Evolutionary conservation across 1,140 invertebrate genomes (phyloP).

Genomic region (Hycleus cichorii): DNA sequence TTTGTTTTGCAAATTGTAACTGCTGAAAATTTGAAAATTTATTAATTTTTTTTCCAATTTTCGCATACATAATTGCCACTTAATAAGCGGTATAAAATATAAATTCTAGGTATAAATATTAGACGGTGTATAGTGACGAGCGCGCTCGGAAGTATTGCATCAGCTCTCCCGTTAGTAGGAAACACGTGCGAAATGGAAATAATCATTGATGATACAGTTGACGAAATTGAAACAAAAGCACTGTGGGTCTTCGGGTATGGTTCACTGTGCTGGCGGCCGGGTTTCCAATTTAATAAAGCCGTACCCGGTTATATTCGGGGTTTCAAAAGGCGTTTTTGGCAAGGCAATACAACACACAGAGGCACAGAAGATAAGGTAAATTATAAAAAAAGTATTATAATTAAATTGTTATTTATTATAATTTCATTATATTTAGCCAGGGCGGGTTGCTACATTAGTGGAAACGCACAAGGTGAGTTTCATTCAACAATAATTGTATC

Average conservation of each 20-base stretch:
- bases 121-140: no score
- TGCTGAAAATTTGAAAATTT: no score
- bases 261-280: slow-evolving; percentile 80
- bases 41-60: no score
- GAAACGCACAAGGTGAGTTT: slow-evolving; percentile 62
- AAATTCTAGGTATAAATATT: no score
- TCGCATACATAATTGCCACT: no score
- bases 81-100: no score
- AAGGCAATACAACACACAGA: slow-evolving; percentile 75
- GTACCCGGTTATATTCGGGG: slow-evolving; percentile 66
- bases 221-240: slow-evolving; percentile 30
- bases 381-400: background rate
- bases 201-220: slow-evolving; percentile 23
- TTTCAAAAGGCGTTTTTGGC: slow-evolving; percentile 75
- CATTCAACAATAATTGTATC: slow-evolving; percentile 1
- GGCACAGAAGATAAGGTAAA: slow-evolving; percentile 68
- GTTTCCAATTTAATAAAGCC: slow-evolving; percentile 66
- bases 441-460: slow-evolving; percentile 68
- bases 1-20: no score
- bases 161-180: slow-evolving; percentile 4
- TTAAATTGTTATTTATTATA: background rate
- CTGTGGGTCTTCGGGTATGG: slow-evolving; percentile 83
- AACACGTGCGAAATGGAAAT: background rate
- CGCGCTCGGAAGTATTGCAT: slow-evolving; percentile 12
- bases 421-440: slow-evolving; percentile 56